These are phyloP conservation scores for Trachemys scripta DNA, from an alignment of 2,113 vertebrate genomes.

Conservation along the genomic window DNA sequence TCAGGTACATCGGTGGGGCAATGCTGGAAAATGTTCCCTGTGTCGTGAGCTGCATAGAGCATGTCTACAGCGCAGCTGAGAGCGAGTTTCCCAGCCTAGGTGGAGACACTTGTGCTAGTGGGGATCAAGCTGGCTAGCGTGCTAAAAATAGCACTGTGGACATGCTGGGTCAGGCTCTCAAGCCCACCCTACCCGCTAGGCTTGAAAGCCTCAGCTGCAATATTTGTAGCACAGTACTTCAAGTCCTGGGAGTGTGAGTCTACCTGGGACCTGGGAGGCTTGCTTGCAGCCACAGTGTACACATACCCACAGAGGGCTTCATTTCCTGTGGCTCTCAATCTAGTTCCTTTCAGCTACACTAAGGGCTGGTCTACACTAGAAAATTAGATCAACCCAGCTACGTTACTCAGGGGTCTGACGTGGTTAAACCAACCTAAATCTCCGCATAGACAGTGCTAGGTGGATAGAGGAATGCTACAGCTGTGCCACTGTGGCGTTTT, in stretches of 20 bases:
- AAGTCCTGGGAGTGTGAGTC: background rate
- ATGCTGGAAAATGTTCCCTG: background rate
- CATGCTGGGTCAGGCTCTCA: background rate
- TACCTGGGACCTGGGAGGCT: background rate
- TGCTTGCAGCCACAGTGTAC: background rate
- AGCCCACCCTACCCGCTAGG: background rate
- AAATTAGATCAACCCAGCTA: background rate
- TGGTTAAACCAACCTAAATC: background rate
- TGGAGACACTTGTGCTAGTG: background rate
- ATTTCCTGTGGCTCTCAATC: background rate
- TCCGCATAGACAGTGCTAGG: background rate
- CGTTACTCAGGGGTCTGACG: background rate
- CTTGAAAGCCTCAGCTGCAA: background rate
- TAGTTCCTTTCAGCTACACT: background rate
- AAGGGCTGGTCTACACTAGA: background rate
- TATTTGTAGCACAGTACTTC: background rate
- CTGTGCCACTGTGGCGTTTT: background rate
- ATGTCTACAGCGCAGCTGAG: background rate
- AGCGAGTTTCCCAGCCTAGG: background rate
- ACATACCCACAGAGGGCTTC: background rate
- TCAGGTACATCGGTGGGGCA: background rate
- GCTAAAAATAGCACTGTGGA: background rate
- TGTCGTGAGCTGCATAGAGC: background rate
- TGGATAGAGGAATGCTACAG: background rate
- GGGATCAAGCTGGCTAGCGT: background rate